These are phyloP conservation scores for Schizaphis graminum DNA, from an alignment of 2,888 invertebrate species.

Conservation along the genomic window DNA sequence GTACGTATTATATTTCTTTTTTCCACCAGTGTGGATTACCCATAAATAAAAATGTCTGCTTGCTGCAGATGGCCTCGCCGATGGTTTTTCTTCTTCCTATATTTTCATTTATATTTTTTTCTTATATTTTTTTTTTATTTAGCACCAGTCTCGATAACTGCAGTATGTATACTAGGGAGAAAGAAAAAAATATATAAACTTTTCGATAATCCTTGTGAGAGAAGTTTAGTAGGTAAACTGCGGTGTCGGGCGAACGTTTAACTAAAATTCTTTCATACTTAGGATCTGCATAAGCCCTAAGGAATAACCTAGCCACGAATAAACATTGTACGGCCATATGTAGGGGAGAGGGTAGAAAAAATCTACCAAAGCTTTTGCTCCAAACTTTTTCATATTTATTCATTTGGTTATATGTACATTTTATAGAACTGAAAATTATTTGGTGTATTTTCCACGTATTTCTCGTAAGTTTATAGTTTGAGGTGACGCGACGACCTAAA, in stretches of 20 bases:
- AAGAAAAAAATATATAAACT: conserved; percentile 33
- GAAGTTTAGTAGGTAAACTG: not conserved
- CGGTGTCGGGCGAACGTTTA: conserved; percentile 23
- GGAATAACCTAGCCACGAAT: not conserved
- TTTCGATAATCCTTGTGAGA: conserved; percentile 50
- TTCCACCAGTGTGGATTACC: conserved; percentile 13
- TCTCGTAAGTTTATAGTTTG: not conserved
- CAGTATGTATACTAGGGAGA: not conserved
- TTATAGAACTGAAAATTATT: not conserved
- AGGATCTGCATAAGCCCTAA: conserved; percentile 41
- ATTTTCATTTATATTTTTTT: not conserved
- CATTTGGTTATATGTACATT: not conserved
- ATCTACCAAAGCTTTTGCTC: not conserved
- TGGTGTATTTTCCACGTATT: not conserved
- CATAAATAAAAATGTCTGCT: conserved; percentile 36
- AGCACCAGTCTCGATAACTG: not conserved
- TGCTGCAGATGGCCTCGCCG: not conserved
- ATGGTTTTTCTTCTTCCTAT: conserved; percentile 11
- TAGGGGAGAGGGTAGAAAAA: not conserved
- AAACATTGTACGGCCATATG: not conserved
- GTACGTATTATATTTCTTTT: not conserved
- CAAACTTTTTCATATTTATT: conserved; percentile 21
- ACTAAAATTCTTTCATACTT: conserved; percentile 31
- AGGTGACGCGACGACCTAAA: too few species aligned
- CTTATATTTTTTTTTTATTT: not conserved